Evolutionary conservation across 2,888 invertebrate species (phyloP), one percentile per base, ranked within the genome.

Genomic region (Cheilosia grossa): DNA sequence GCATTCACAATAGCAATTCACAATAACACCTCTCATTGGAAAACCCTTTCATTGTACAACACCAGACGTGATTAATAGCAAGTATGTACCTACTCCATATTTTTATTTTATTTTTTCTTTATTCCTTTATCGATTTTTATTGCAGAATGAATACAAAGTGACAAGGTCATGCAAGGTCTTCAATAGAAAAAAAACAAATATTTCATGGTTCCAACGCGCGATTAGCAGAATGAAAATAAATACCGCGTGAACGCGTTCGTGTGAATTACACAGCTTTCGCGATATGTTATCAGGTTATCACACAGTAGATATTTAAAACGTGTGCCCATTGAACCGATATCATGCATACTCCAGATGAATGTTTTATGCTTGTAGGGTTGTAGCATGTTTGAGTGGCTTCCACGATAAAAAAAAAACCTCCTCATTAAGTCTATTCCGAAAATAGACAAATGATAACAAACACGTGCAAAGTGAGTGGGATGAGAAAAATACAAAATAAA

Each of bases 281-380:
- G 30, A 9, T 30, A 47, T 47, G 44, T 63, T 63, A 73, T 47
- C 9, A 58, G n/a, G n/a, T n/a, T n/a, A n/a, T n/a, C n/a, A n/a
- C 74, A 58, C 47, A 74, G 49, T 53, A 24, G 24, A 24, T 24
- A 42, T 59, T 59, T 51, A 51, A 67, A 58, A 67, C 67, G 58
- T 75, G 44, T 59, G 42, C 59, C 2, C 51, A 66, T 17, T 4
- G 0, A 13, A 13, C 4, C 21, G 42, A 42, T 59, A 59, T 67
- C 75, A 75, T 75, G 58, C 51, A 67, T 75, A 51, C 42, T 59
- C 59, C 66, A 75, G 66, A 51, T 75, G 75, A 75, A 67, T 58
- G 24, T 24, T 58, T 66, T 59, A 13, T 49, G 7, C 3, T 37
- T 47, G n/a, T 53, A n/a, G n/a, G n/a, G n/a, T n/a, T n/a, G n/a